A percentile compares a stretch with the other conserved stretches of the same genome.
Evolutionary conservation across 2,888 invertebrate genomes (phyloP).

Genomic region (Odontocerum albicorne): DNA sequence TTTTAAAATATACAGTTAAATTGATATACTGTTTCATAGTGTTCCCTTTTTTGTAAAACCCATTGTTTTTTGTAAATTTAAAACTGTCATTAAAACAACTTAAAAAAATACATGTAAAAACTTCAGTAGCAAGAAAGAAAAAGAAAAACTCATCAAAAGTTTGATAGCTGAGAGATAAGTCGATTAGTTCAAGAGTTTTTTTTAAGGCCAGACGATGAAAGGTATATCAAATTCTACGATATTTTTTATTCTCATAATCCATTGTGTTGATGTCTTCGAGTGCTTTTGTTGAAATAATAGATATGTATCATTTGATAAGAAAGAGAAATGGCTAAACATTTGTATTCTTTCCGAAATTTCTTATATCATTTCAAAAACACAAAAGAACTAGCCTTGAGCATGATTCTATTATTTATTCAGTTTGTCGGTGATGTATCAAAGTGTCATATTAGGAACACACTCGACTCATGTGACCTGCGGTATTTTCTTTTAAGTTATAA

Average conservation of each 20-base stretch:
- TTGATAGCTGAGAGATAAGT: too few species aligned
- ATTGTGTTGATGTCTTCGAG: conserved; percentile 13
- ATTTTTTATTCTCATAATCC: conserved; percentile 30
- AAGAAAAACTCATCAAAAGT: too few species aligned
- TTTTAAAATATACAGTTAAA: too few species aligned
- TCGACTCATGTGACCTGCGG: too few species aligned
- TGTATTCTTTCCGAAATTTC: conserved; percentile 17
- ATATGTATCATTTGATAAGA: conserved; percentile 23
- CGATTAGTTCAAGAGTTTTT: too few species aligned
- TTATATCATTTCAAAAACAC: conserved; percentile 13
- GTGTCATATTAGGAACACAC: conserved; percentile 9
- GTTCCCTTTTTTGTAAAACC: too few species aligned
- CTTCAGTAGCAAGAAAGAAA: too few species aligned
- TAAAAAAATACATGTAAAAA: too few species aligned
- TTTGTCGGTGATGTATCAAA: conserved; percentile 16
- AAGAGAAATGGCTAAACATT: conserved; percentile 25
- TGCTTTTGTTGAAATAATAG: conserved; percentile 27
- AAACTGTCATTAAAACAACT: too few species aligned
- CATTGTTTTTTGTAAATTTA: too few species aligned
- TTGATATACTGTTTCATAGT: too few species aligned
- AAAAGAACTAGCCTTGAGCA: neutral
- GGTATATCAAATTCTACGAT: conserved; percentile 33
- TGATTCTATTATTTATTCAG: conserved; percentile 12
- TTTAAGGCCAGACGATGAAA: conserved; percentile 24
- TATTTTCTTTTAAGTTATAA: too few species aligned